phyloP scores from a whole-genome alignment of 2,113 vertebrate species.

The Solea senegalensis region DNA sequence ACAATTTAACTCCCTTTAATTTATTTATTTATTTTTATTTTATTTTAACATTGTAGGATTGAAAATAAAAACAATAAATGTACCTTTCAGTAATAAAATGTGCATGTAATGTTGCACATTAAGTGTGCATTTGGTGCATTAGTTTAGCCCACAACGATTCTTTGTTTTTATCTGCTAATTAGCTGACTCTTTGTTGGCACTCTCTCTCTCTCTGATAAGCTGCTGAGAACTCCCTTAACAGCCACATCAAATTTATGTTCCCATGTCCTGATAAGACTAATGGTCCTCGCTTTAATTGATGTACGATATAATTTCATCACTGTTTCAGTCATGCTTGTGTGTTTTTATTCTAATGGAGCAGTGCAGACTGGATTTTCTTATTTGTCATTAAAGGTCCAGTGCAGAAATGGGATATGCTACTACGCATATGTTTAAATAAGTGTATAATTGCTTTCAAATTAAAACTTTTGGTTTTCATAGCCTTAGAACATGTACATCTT shows the following conservation, averaged over 20 bases:
- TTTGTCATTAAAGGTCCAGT: slow-evolving; percentile 20
- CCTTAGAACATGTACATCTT: too few relatives aligned
- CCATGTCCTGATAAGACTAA: slow-evolving; percentile 65
- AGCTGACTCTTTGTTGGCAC: slow-evolving; percentile 37
- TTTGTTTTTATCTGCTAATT: slow-evolving; percentile 54
- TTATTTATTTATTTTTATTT: too few relatives aligned
- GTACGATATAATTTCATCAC: slow-evolving; percentile 45
- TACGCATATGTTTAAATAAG: neutral
- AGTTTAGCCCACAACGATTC: slow-evolving; percentile 19
- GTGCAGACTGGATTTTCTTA: slow-evolving; percentile 17
- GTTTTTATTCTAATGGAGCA: slow-evolving; percentile 25
- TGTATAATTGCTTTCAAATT: too few relatives aligned
- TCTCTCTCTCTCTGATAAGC: slow-evolving; percentile 50
- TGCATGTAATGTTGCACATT: slow-evolving; percentile 6
- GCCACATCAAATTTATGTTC: slow-evolving; percentile 62
- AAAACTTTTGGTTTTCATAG: too few relatives aligned
- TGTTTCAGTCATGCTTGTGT: slow-evolving; percentile 40
- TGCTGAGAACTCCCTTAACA: slow-evolving; percentile 49
- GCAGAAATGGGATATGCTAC: neutral
- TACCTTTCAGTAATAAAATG: too few relatives aligned
- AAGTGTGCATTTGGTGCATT: slow-evolving; percentile 11
- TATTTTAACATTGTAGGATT: too few relatives aligned
- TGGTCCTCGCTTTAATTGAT: slow-evolving; percentile 70
- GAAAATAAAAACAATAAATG: too few relatives aligned
- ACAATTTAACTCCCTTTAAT: neutral